A percentile compares a stretch with the other conserved stretches of the same genome.
Conservation (phyloP, 2,113 vertebrate genomes). For the Astatotilapia flaviijosephi region DNA sequence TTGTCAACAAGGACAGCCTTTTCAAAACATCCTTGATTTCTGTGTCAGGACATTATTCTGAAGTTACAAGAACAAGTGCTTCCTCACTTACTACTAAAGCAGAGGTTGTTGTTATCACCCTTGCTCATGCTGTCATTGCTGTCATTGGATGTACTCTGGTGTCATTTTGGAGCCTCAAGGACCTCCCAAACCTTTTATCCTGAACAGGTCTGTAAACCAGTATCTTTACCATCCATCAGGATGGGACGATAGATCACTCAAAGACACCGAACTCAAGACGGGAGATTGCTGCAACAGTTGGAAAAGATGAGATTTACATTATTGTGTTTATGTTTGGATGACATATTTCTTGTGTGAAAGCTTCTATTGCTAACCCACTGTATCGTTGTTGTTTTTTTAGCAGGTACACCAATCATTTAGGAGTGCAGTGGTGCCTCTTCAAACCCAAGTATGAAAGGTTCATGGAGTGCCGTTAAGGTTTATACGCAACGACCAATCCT, state of each 20-base stretch:
- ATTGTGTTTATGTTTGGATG: background rate
- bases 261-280: background rate
- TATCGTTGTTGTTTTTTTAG: background rate
- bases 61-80: conserved; percentile 50
- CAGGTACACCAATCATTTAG: background rate
- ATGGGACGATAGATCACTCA: background rate
- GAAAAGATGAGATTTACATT: background rate
- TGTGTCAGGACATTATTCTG: background rate
- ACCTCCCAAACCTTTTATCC: background rate
- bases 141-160: background rate
- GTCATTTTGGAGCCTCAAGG: background rate
- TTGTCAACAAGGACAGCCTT: background rate
- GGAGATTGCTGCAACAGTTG: background rate
- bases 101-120: background rate
- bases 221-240: background rate
- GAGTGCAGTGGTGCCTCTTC: background rate
- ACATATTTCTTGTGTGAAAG: background rate
- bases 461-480: background rate
- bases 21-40: background rate
- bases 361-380: background rate
- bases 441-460: background rate
- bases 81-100: conserved; percentile 65
- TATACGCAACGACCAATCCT: background rate
- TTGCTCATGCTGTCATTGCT: background rate
- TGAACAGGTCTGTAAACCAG: background rate